Evolutionary conservation across 2,113 vertebrate species (phyloP).

Genomic region (Spizaetus ornatus): DNA sequence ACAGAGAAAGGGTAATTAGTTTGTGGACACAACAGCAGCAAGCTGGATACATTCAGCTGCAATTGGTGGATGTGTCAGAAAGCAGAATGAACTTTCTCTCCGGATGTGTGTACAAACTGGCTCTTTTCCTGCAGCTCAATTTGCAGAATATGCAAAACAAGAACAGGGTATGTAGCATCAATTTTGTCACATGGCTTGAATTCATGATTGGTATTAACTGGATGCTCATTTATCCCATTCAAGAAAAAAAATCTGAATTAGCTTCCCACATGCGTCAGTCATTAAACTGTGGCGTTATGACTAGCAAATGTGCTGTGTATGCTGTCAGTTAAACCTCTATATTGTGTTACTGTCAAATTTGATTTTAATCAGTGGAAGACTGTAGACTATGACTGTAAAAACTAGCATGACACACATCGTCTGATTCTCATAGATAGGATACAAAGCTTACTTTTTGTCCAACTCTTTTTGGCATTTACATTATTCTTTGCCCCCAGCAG

Average conservation of each 20-base stretch:
- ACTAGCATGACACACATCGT: slow-evolving; percentile 67
- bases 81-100: slow-evolving; percentile 51
- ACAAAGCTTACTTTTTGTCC: slow-evolving; percentile 63
- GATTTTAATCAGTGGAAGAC: slow-evolving; percentile 63
- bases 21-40: slow-evolving; percentile 50
- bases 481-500: not conserved
- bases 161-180: slow-evolving; percentile 72
- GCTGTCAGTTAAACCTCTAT: slow-evolving; percentile 62
- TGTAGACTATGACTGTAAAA: slow-evolving; percentile 73
- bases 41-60: slow-evolving; percentile 41
- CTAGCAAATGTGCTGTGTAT: slow-evolving; percentile 59
- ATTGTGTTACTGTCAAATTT: slow-evolving; percentile 57
- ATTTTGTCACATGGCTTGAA: slow-evolving; percentile 54
- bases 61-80: slow-evolving; percentile 29
- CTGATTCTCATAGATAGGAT: slow-evolving; percentile 70
- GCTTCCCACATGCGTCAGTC: slow-evolving; percentile 62
- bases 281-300: slow-evolving; percentile 52
- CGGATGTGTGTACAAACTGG: slow-evolving; percentile 66
- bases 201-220: slow-evolving; percentile 46
- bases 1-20: slow-evolving; percentile 41
- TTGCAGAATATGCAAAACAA: slow-evolving; percentile 72
- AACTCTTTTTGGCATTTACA: slow-evolving; percentile 21
- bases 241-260: slow-evolving; percentile 53
- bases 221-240: slow-evolving; percentile 71
- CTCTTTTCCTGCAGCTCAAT: slow-evolving; percentile 66